These are phyloP conservation scores for Bradypus variegatus DNA, from an alignment of 2,797 vertebrate species.

Conservation along the genomic window DNA sequence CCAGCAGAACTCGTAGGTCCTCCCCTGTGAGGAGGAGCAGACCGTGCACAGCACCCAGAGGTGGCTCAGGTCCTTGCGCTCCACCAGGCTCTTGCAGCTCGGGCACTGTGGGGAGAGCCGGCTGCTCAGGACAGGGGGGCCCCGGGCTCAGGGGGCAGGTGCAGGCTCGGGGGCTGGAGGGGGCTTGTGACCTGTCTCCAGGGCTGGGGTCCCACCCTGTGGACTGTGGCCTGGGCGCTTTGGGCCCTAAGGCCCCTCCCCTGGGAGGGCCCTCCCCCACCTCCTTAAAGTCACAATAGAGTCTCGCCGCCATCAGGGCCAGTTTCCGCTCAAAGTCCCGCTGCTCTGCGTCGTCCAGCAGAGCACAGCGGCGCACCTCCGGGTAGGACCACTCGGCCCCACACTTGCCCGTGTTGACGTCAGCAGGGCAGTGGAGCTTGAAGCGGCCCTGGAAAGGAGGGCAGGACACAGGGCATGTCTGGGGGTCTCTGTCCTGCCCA, in stretches of 20 bases:
- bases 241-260: neutral
- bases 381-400: neutral
- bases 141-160: too few relatives aligned
- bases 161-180: neutral
- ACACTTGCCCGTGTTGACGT: neutral
- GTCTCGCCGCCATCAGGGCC: neutral
- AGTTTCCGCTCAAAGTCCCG: constrained; percentile 3
- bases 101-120: constrained; percentile 69
- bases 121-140: neutral
- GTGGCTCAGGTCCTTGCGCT: constrained; percentile 68
- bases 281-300: constrained; percentile 26
- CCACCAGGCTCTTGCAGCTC: constrained; percentile 67
- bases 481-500: too few relatives aligned
- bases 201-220: neutral
- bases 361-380: neutral
- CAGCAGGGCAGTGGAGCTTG: neutral
- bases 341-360: neutral
- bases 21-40: constrained; percentile 53
- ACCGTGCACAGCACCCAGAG: constrained; percentile 70
- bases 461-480: too few relatives aligned
- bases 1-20: constrained; percentile 72
- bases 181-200: neutral
- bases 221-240: too few relatives aligned
- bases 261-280: neutral
- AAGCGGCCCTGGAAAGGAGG: neutral